Evolutionary conservation across 1,140 invertebrate genomes (phyloP), one percentile per base, ranked within the genome.

Genomic region (Papilio glaucus): DNA sequence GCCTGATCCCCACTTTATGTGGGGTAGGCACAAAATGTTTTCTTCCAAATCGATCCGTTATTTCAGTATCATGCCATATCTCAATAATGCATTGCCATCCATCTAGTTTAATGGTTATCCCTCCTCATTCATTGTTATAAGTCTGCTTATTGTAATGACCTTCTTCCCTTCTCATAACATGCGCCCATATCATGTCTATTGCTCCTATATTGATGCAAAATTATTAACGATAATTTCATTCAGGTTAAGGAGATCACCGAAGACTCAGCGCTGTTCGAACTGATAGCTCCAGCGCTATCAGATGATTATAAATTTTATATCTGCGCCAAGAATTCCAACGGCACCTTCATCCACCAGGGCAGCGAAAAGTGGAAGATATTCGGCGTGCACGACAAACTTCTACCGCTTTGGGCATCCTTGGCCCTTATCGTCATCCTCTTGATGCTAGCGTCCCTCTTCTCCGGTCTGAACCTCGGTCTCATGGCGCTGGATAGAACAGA

Each of bases 401-500:
- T 98, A 62, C 97, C 97, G 0, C 77, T 96, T 0, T 97, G 97
- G 97, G 88, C 95, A 0, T 95, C 97, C 42, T 94, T 98, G 21
- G 78, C 96, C 1, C 94, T 98, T 13, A 97, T 99, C 73, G 77
- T 96, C 5, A 87, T 96, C 7, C 96, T 99, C 72, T 94, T 99
- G 12, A 93, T 94, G 65, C 95, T 99, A 71, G 99, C 98, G 0
- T 98, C 98, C 0, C 92, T 99, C 0, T 99, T 99, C 89, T 98
- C 98, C 53, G 99, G 99, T 15, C 94, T 99, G 0, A 99, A 99
- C 91, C 94, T 99, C 61, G 99, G 99, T 62, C 94, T 99, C 12
- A 99, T 99, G 98, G 96, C 98, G 0, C 93, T 99, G 78, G 98
- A 99, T 89, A 95, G 96, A 80, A 99, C 98, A 0, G 99, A 99